phyloP scores from a whole-genome alignment of 37 sponge, comb jelly and placozoan species.

The Cladorhizidae sp. region DNA sequence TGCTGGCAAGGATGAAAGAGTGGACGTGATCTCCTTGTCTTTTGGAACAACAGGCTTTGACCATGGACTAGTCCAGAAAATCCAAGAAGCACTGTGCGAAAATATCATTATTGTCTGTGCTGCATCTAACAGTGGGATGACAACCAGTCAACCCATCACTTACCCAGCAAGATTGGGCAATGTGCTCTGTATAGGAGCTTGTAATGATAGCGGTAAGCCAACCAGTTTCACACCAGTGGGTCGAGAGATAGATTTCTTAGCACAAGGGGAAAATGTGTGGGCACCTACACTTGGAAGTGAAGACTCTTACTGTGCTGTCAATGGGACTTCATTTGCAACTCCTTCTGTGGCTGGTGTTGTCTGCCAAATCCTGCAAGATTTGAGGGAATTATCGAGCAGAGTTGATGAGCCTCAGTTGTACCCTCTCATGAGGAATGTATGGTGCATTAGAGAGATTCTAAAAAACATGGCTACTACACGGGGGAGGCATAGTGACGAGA shows the following conservation, averaged over 20 bases:
- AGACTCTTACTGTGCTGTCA: slow-evolving; percentile 40
- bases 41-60: slow-evolving; percentile 36
- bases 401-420: slow-evolving; percentile 21
- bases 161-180: slow-evolving; percentile 55
- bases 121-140: slow-evolving; percentile 12
- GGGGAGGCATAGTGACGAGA: slow-evolving; percentile 53
- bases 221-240: slow-evolving; percentile 62
- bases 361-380: slow-evolving; percentile 38
- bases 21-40: slow-evolving; percentile 59
- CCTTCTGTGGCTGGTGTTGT: slow-evolving; percentile 62
- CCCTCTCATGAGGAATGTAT: slow-evolving; percentile 31
- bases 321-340: slow-evolving; percentile 64
- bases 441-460: slow-evolving; percentile 62
- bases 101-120: slow-evolving; percentile 26
- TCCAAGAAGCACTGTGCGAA: slow-evolving; percentile 18
- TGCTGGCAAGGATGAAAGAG: neutral
- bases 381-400: neutral
- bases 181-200: slow-evolving; percentile 65
- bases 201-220: slow-evolving; percentile 52
- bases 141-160: neutral
- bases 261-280: slow-evolving; percentile 51
- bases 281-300: slow-evolving; percentile 39
- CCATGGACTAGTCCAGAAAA: slow-evolving; percentile 24
- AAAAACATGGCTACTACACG: slow-evolving; percentile 44
- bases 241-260: slow-evolving; percentile 58